Base-by-base conservation (phyloP, 2,888 invertebrate species). In the Microctonus brassicae region DNA sequence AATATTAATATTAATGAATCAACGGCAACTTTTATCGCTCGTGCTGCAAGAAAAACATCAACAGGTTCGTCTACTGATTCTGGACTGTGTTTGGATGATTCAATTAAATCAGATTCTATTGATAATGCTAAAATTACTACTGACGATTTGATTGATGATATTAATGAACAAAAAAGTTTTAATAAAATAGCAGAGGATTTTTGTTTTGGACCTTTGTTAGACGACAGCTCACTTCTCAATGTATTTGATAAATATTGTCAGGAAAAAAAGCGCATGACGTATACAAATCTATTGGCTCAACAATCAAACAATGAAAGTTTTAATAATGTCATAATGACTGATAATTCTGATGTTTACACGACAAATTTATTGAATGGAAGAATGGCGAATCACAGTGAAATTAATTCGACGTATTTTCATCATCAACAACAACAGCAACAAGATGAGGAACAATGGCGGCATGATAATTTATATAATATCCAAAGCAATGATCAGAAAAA, bases 101-200 rank as follows among this genome's bases (percentile, higher is more conserved):
- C 52, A 24, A 29, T 7, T 5, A 29, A 29, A 29, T 29, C 29
- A n/a, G n/a, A n/a, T n/a, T 29, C 7, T 29, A 29, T 29, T 29
- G 29, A 13, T 11, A 34, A 68, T 36, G 13, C 7, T 70, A 7
- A 58, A 58, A 17, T n/a, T 6, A 33, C 34, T 6, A 33, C 34
- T 13, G 39, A 55, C 17, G n/a, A 13, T 7, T 20, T 36, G 10
- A 42, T 20, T 4, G 17, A 7, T 13, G 33, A 29, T 5, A 42
- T 10, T 4, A 60, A 53, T 1, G 47, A 61, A 42, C 39, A 60
- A 10, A 62, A 65, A 53, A 17, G 39, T 47, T 64, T 75, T 39
- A 69, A 65, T 11, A 73, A 68, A 39, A 70, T 75, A 71, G 75
- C 75, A 3, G 70, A 75, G 47, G 55, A 57, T n/a, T 75, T 75